A percentile compares a stretch with the other conserved stretches of the same genome.
phyloP scores from a whole-genome alignment of 2,888 invertebrate genomes.

The Rhingia campestris region DNA sequence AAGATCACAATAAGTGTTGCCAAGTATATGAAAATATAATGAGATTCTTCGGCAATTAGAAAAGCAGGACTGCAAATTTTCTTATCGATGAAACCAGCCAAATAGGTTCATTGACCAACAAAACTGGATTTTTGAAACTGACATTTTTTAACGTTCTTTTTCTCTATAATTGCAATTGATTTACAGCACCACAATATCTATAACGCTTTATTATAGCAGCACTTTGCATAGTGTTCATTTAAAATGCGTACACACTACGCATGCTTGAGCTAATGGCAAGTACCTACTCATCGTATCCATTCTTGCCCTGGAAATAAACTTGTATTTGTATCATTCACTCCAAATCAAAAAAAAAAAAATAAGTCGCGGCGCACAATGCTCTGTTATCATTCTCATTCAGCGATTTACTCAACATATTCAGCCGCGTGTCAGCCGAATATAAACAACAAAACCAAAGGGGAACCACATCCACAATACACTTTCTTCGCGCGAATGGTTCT shows the following conservation, averaged over 20 bases:
- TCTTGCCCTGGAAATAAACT: slow-evolving; percentile 62
- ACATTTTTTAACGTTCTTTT: slow-evolving; percentile 46
- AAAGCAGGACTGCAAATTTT: no score
- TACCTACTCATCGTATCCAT: slow-evolving; percentile 22
- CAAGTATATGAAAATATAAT: no score
- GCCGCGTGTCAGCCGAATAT: slow-evolving; percentile 32
- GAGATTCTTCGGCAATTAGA: no score
- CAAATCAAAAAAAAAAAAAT: slow-evolving; percentile 23
- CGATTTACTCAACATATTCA: slow-evolving; percentile 52
- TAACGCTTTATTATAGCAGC: slow-evolving; percentile 51
- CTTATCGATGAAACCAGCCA: no score
- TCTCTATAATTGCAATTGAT: slow-evolving; percentile 39
- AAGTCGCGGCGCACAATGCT: slow-evolving; percentile 32
- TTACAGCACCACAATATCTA: slow-evolving; percentile 46
- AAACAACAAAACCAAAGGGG: slow-evolving; percentile 47
- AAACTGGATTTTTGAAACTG: not conserved
- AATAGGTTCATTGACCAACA: no score
- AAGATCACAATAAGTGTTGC: no score
- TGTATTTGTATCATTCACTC: slow-evolving; percentile 17
- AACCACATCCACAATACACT: slow-evolving; percentile 49
- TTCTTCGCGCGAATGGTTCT: slow-evolving; percentile 56
- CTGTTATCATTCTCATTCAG: slow-evolving; percentile 70
- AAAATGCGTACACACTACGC: slow-evolving; percentile 40
- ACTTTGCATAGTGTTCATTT: slow-evolving; percentile 24
- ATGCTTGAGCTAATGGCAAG: slow-evolving; percentile 31